Base-by-base conservation (phyloP, 2,888 invertebrate species). In the Tetrapedia diversipes region DNA sequence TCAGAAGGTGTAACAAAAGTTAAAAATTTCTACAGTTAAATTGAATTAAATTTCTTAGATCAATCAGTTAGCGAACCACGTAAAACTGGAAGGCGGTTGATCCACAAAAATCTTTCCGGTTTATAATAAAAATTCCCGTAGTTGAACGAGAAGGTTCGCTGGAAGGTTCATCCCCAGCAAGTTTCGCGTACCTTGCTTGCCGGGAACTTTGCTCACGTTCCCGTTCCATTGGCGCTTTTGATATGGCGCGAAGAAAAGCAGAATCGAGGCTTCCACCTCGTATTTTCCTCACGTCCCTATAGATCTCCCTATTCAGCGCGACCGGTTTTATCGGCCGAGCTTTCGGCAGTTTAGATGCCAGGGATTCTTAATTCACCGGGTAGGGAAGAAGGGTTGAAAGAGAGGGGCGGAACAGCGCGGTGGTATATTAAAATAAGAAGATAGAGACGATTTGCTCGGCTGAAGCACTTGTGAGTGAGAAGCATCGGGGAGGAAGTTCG, bases 301-400 rank as follows among this genome's bases (percentile, higher is more conserved):
- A 51, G 51, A 54, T 61, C 47, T 45, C 39, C 45, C 27, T 22
- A 47, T 70, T 54, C 45, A 53, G 10, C 54, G 57, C 49, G 73
- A 41, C 72, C 47, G n/a, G n/a, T 72, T 76, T 79, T 76, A 75
- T 79, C 71, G 71, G 27, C 49, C 39, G 54, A 37, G 54, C 63
- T 79, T 79, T 66, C 61, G 43, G 41, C 27, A 57, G 39, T 47
- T 64, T 72, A 49, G 45, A 49, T 45, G 63, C 29, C 19, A 39
- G 32, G 22, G 64, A 51, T 45, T 67, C n/a, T 56, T 78, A 65
- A 63, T 53, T 63, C 51, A n/a, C 51, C 43, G 60, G 34, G n/a
- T 27, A 24, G 39, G 39, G 7, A 37, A 64, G 11, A n/a, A 45
- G 24, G 4, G 34, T 11, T 8, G 2, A 29, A 1, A 7, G n/a